A percentile compares a stretch with the other conserved stretches of the same genome.
phyloP scores from a whole-genome alignment of 1,140 invertebrate genomes.

The Vanessa atalanta region DNA sequence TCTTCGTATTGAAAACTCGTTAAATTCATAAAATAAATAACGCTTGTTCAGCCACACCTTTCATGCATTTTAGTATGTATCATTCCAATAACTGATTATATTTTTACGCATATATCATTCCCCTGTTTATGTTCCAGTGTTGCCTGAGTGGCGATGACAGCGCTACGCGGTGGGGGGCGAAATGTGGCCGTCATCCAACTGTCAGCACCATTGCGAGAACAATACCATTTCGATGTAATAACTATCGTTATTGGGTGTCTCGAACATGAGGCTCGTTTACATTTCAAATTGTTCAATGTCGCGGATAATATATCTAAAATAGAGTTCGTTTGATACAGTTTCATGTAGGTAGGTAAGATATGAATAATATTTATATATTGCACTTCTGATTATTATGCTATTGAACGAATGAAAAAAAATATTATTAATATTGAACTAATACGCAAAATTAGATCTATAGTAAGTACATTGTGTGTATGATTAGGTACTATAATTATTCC shows the following conservation, averaged over 20 bases:
- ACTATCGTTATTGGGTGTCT: slow-evolving; percentile 66
- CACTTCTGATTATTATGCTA: too few relatives aligned
- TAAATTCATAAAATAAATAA: too few relatives aligned
- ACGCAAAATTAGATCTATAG: too few relatives aligned
- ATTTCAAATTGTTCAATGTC: slow-evolving; percentile 46
- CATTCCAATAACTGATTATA: slow-evolving; percentile 4
- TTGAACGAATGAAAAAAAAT: too few relatives aligned
- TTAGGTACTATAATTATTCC: too few relatives aligned
- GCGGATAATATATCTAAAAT: slow-evolving; percentile 26
- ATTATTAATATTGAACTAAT: too few relatives aligned
- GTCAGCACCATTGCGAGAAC: slow-evolving; percentile 65
- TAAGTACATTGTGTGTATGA: too few relatives aligned
- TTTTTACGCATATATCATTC: slow-evolving; percentile 34
- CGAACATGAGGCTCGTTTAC: slow-evolving; percentile 57
- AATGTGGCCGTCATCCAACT: slow-evolving; percentile 58
- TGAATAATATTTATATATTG: neutral
- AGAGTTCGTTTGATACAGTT: neutral
- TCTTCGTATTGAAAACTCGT: too few relatives aligned
- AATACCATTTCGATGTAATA: slow-evolving; percentile 65
- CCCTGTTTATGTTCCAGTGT: slow-evolving; percentile 38
- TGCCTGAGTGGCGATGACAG: slow-evolving; percentile 62
- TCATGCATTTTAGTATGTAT: too few relatives aligned
- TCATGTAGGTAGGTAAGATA: neutral
- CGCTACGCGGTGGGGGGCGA: slow-evolving; percentile 56
- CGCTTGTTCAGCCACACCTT: too few relatives aligned